Evolutionary conservation across 2,888 invertebrate species (phyloP), one percentile per base, ranked within the genome.

Genomic region (Apoda limacodes): DNA sequence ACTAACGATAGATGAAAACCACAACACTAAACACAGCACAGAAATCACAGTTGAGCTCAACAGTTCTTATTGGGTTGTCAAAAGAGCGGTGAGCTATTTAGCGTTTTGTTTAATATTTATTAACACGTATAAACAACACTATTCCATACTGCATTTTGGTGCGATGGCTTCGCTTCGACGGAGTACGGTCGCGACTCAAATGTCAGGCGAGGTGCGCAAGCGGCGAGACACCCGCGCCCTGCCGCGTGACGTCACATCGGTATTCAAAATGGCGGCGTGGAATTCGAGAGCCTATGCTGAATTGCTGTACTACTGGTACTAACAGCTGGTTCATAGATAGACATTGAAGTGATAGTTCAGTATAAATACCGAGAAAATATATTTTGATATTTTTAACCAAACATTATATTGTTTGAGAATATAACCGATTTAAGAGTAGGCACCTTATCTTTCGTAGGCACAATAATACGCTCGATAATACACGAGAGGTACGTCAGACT

Each of bases 251-350:
- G 76, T 78, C 78, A 80, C 57, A 46, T 34, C 47, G 75, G 74
- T 74, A 80, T 80, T 78, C 75, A 80, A 78, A 69, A 80, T 80
- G 80, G 80, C 78, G 63, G 64, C 60, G 38, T 47, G 74, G 76
- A 75, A 78, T 80, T 63, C 62, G 76, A 76, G 74, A 76, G 70
- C 76, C 76, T n/a, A n/a, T n/a, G n/a, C n/a, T n/a, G n/a, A n/a
- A n/a, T n/a, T n/a, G n/a, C n/a, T n/a, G n/a, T n/a, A n/a, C n/a
- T n/a, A n/a, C n/a, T n/a, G n/a, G n/a, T n/a, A n/a, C n/a, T n/a
- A n/a, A n/a, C n/a, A n/a, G n/a, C n/a, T n/a, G n/a, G n/a, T n/a
- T n/a, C n/a, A n/a, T n/a, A n/a, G n/a, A n/a, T n/a, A n/a, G n/a
- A n/a, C n/a, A n/a, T n/a, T n/a, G n/a, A n/a, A n/a, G n/a, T n/a